Percentiles rank a stretch among this genome's conserved stretches.
Conservation (phyloP, 2,113 vertebrate species). For the Ictalurus furcatus region DNA sequence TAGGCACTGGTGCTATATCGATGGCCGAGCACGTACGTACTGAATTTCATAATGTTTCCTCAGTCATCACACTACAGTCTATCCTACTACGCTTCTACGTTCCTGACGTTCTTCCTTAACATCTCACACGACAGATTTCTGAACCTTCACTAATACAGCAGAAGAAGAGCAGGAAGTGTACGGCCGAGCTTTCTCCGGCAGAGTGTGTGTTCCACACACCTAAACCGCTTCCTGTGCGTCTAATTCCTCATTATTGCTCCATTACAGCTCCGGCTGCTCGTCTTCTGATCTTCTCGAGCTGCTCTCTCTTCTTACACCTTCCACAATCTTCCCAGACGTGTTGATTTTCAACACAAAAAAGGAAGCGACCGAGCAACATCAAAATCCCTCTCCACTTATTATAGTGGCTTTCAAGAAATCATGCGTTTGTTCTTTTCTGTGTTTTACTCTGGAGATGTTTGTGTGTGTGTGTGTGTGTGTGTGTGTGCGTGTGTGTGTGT, state of each 20-base stretch:
- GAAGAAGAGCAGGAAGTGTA: not conserved
- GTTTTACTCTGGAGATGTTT: conserved; percentile 64
- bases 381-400: conserved; percentile 52
- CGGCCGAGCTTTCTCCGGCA: not conserved
- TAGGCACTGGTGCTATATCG: no score
- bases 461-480: not conserved
- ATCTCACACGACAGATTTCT: not conserved
- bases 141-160: not conserved
- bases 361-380: conserved; percentile 44
- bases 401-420: conserved; percentile 57
- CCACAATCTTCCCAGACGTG: conserved; percentile 56
- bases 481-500: not conserved
- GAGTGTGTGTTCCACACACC: not conserved
- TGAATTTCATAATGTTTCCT: no score
- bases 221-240: conserved; percentile 33
- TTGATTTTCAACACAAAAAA: conserved; percentile 18
- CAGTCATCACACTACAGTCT: not conserved
- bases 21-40: no score
- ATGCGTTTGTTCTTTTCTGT: conserved; percentile 66
- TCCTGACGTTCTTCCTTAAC: not conserved
- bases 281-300: conserved; percentile 49
- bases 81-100: not conserved
- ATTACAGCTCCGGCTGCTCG: conserved; percentile 44
- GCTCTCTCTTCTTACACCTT: conserved; percentile 34
- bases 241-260: conserved; percentile 60